phyloP scores from a whole-genome alignment of 2,888 invertebrate genomes.

The Cactoblastis cactorum region DNA sequence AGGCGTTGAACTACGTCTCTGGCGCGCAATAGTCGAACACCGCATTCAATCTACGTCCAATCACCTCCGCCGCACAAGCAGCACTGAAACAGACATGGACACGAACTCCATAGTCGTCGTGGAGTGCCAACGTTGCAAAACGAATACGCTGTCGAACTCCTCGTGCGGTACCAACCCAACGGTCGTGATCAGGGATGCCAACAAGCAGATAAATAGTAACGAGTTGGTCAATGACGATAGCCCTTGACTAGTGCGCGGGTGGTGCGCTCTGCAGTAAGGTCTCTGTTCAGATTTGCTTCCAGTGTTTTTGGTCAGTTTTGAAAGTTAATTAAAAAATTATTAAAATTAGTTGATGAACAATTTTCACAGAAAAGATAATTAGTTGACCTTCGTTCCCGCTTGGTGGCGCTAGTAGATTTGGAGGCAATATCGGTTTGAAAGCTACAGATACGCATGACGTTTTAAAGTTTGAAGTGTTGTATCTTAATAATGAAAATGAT shows the following conservation, averaged over 20 bases:
- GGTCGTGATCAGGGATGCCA: conserved; percentile 52
- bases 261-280: conserved; percentile 73
- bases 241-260: conserved; percentile 73
- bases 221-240: conserved; percentile 55
- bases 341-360: neutral
- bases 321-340: neutral
- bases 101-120: conserved; percentile 68
- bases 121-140: conserved; percentile 60
- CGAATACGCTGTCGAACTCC: conserved; percentile 39
- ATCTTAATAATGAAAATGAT: too few species aligned
- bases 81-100: conserved; percentile 68
- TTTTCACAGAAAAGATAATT: too few species aligned
- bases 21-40: conserved; percentile 87
- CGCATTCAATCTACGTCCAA: conserved; percentile 51
- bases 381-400: too few species aligned
- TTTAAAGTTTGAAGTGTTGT: too few species aligned
- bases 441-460: too few species aligned
- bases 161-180: conserved; percentile 58
- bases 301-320: conserved; percentile 2
- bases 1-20: conserved; percentile 90
- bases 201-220: conserved; percentile 45
- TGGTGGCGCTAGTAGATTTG: too few species aligned
- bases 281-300: conserved; percentile 11
- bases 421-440: too few species aligned
- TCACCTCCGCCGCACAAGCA: conserved; percentile 57